Percentiles rank a stretch among this genome's conserved stretches.
phyloP scores from a whole-genome alignment of 2,888 invertebrate genomes.

The Portevinia maculata region DNA sequence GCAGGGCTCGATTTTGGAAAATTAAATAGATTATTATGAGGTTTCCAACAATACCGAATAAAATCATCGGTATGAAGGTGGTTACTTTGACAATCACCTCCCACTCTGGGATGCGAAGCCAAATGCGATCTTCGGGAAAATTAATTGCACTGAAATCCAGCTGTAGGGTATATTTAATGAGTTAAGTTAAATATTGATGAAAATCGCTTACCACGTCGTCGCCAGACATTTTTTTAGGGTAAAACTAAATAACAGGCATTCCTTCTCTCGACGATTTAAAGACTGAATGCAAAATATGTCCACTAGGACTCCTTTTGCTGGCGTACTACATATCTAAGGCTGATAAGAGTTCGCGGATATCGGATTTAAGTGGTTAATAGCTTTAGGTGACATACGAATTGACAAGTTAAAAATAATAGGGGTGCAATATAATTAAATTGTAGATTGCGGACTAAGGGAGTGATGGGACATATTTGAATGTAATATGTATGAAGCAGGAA shows the following conservation, averaged over 20 bases:
- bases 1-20: slow-evolving; percentile 85
- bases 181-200: too few species aligned
- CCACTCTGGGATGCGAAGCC: slow-evolving; percentile 85
- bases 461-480: not conserved
- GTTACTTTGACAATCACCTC: slow-evolving; percentile 86
- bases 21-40: slow-evolving; percentile 86
- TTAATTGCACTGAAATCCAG: slow-evolving; percentile 82
- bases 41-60: slow-evolving; percentile 88
- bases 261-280: not conserved
- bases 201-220: slow-evolving; percentile 32
- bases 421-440: slow-evolving; percentile 19
- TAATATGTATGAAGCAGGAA: not conserved
- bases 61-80: slow-evolving; percentile 85
- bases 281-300: slow-evolving; percentile 19
- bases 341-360: slow-evolving; percentile 43
- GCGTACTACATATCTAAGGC: slow-evolving; percentile 15
- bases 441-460: not conserved
- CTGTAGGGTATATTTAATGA: slow-evolving; percentile 48
- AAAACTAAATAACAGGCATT: not conserved
- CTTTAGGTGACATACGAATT: slow-evolving; percentile 41
- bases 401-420: slow-evolving; percentile 26
- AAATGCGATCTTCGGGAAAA: slow-evolving; percentile 85
- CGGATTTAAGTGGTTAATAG: slow-evolving; percentile 53
- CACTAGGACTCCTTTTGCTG: slow-evolving; percentile 1
- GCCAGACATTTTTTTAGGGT: slow-evolving; percentile 12